Evolutionary conservation across 2,113 vertebrate species (phyloP).

Genomic region (Choloepus hoffmanni): DNA sequence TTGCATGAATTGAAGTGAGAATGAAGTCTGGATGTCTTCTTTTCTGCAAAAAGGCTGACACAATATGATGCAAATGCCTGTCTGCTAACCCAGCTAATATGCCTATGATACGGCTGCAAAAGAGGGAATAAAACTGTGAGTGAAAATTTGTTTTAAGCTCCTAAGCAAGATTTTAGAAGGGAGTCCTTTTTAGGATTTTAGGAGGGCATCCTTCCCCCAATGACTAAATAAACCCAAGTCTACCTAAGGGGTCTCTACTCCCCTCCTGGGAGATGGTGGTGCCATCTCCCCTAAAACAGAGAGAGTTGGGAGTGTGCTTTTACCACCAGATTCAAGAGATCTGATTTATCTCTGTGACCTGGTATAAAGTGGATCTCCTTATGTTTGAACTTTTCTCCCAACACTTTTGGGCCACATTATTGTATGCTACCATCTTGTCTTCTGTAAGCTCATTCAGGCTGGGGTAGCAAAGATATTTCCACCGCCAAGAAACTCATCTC

Average conservation of each 20-base stretch:
- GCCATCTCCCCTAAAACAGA: neutral
- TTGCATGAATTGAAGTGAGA: neutral
- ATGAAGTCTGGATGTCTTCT: neutral
- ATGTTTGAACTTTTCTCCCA: neutral
- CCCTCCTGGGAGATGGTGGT: neutral
- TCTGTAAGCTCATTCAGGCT: neutral
- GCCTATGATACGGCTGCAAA: neutral
- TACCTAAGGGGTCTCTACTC: neutral
- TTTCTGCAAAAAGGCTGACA: neutral
- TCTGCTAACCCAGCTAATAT: neutral
- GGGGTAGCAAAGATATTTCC: neutral
- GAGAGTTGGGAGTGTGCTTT: neutral
- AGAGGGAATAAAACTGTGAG: too few relatives aligned
- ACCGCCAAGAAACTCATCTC: neutral
- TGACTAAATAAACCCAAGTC: neutral
- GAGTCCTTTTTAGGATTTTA: neutral
- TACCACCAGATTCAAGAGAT: neutral
- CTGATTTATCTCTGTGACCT: neutral
- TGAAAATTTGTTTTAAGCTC: neutral
- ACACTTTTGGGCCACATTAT: neutral
- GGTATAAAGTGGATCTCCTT: neutral
- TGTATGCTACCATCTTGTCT: neutral
- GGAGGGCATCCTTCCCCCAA: neutral
- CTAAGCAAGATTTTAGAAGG: neutral
- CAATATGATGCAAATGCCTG: neutral